Evolutionary conservation across 2,113 vertebrate species (phyloP), one percentile per base, ranked within the genome.

Genomic region (Pachyramphus minor): DNA sequence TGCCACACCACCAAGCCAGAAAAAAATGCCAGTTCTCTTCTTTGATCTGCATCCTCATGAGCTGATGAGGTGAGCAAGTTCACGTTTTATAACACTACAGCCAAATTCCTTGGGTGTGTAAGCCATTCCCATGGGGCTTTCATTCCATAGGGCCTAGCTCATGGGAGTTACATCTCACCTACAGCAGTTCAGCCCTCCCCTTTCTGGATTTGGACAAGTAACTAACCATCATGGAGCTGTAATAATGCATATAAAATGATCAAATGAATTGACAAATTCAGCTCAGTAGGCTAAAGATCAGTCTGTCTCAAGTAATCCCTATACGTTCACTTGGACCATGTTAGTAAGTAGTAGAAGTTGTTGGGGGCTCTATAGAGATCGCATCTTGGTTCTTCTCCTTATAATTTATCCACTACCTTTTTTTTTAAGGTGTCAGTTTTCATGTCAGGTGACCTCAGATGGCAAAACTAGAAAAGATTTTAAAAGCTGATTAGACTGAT

Each of bases 41-140:
- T 94, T 92, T 90, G 79, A 88, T 90, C 76, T 93, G 56, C n/a
- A 72, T 68, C 73, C 47, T 86, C 41, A 11, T 62, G 28, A 79
- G 25, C 31, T 84, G 60, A 78, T 39, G 76, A 94, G 23, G 20
- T 33, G 35, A 83, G 12, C 23, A 82, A 75, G n/a, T 37, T 41
- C 90, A 20, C 47, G 80, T 94, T 93, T 90, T 68, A 78, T 53
- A 88, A 52, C 31, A 19, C 41, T 74, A 20, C 2, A 5, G 30
- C 6, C 56, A 88, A 80, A 81, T 52, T 42, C 33, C 33, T 53
- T 50, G 17, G 16, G 23, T 27, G 27, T 7, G 2, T 79, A 83
- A 68, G 22, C 31, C 66, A 76, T 52, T 49, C 21, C 55, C 25
- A 14, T 4, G 52, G 17, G 44, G 3, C 6, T 77, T n/a, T 47